Evolutionary conservation across 2,797 vertebrate genomes (phyloP), one percentile per base, ranked within the genome.

Genomic region (Helarctos malayanus): DNA sequence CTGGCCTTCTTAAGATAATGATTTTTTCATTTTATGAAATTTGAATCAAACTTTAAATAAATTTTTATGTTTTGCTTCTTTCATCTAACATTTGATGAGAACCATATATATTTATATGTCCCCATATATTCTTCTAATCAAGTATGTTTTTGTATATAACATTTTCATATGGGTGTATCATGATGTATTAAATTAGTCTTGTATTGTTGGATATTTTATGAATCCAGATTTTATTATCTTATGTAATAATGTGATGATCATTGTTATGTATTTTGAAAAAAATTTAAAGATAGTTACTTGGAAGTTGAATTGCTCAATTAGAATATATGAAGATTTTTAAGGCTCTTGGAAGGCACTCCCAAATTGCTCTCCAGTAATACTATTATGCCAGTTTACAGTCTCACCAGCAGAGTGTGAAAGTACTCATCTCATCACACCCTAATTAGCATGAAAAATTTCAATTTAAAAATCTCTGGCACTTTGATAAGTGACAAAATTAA

Each of bases 401-500:
- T 96, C 63, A 92, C 61, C 59, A 78, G 35, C 25, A 84, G 56
- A 49, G 25, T 96, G 61, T 95, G 47, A 95, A 93, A 95, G 27
- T 92, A 71, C 10, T 52, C 15, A 75, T 81, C 35, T 59, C 78
- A 61, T 95, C 52, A 82, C 16, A 56, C 18, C 9, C 19, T 84
- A 94, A 94, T 78, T 92, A 96, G 27, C 15, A 90, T 93, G 85
- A 92, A 45, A 85, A 90, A 88, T 96, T 95, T 95, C 73, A 95
- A 83, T 91, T 95, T 11, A 76, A 90, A 76, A 68, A 38, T 59
- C 54, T 86, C 45, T 91, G 81, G 59, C 29, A 87, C 32, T 86
- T 89, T 82, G 61, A 59, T 89, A 89, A 59, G 38, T 95, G 78
- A 94, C 59, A 91, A 85, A 97, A 93, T 91, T 97, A 38, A 15